Percentiles rank a stretch among this genome's conserved stretches.
These are phyloP conservation scores for Falcunculus frontatus DNA, from an alignment of 2,113 vertebrate species.

Conservation along the genomic window DNA sequence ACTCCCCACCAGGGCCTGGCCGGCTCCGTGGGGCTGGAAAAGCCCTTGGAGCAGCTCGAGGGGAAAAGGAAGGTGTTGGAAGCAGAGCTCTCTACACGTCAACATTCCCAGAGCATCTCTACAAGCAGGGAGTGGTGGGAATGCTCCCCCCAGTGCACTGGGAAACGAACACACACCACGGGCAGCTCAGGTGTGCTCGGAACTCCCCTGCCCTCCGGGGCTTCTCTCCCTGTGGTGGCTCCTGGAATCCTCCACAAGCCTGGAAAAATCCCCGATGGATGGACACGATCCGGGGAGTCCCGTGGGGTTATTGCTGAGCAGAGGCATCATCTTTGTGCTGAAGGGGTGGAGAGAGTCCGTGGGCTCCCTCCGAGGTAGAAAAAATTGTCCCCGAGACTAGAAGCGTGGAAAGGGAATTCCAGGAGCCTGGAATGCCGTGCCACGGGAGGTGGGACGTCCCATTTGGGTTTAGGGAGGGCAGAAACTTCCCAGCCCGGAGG, in stretches of 20 bases:
- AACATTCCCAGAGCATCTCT: neutral
- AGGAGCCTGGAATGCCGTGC: neutral
- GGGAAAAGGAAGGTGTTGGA: neutral
- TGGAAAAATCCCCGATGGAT: neutral
- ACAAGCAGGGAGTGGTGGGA: neutral
- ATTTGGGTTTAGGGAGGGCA: neutral
- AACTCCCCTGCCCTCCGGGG: neutral
- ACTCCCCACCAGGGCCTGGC: neutral
- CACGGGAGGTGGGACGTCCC: neutral
- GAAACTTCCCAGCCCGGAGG: neutral
- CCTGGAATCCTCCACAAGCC: neutral
- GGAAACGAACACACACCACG: rapidly evolving
- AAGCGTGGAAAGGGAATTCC: conserved; percentile 28
- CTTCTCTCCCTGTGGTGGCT: neutral
- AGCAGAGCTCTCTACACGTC: neutral
- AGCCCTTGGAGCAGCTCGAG: neutral
- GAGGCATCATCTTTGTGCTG: conserved; percentile 68
- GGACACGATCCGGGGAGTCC: neutral
- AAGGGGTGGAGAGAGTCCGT: conserved; percentile 63
- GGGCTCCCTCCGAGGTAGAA: conserved; percentile 80
- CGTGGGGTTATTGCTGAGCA: neutral
- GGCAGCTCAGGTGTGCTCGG: neutral
- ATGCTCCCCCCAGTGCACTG: neutral
- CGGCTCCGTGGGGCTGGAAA: neutral
- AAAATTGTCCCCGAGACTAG: conserved; percentile 71